phyloP scores from a whole-genome alignment of 2,797 vertebrate species.

The Pantherophis alleghaniensis region DNA sequence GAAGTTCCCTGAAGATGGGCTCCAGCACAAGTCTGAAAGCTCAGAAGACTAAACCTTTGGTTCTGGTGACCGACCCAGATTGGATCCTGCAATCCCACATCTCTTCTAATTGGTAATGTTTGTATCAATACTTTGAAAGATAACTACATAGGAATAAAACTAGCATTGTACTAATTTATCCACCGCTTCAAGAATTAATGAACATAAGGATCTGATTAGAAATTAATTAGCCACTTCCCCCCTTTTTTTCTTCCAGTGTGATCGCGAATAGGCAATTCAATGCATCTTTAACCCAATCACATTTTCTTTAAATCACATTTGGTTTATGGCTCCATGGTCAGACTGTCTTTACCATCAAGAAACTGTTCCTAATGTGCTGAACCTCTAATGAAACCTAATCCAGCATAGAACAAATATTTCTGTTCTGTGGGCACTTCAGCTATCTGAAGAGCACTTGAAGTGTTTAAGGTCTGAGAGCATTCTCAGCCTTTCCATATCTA shows the following conservation, averaged over 20 bases:
- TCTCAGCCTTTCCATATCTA: neutral
- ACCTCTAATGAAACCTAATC: neutral
- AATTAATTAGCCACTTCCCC: neutral
- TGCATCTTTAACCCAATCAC: neutral
- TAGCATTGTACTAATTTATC: neutral
- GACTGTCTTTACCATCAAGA: neutral
- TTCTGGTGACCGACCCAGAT: no score
- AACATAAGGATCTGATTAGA: neutral
- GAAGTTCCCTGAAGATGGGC: no score
- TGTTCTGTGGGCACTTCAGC: neutral
- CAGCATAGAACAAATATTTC: neutral
- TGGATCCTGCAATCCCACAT: neutral
- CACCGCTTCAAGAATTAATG: neutral
- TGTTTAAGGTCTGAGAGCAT: neutral
- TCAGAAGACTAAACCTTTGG: neutral
- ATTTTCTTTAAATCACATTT: neutral
- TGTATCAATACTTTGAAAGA: neutral
- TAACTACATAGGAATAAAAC: neutral
- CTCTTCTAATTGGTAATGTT: neutral
- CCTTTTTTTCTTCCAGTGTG: neutral
- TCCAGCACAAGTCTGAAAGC: neutral
- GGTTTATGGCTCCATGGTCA: neutral
- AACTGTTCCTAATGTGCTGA: neutral
- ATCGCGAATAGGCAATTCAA: neutral
- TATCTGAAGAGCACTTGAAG: neutral